Conservation (phyloP, 2,113 vertebrate species). For the Corythornis vintsioides region DNA sequence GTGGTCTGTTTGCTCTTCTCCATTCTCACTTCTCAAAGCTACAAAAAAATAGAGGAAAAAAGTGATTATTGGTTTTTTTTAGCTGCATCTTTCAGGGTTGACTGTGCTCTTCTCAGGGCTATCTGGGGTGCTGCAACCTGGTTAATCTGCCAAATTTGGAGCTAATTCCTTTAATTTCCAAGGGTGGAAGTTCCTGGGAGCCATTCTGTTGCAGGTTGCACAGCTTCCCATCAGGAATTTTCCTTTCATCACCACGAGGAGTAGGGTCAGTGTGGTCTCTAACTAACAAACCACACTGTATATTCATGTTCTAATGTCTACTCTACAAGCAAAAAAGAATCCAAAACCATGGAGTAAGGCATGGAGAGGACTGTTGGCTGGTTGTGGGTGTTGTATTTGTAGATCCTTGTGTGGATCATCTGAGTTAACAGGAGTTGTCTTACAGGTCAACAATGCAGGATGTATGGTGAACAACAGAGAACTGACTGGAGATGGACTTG, state of each 20-base stretch:
- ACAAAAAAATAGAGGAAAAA: background rate
- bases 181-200: background rate
- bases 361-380: background rate
- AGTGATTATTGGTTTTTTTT: background rate
- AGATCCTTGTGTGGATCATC: background rate
- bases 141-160: background rate
- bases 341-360: background rate
- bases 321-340: background rate
- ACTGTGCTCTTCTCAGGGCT: background rate
- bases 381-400: background rate
- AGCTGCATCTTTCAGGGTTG: background rate
- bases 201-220: background rate
- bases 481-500: constrained; percentile 82
- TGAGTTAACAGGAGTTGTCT: background rate
- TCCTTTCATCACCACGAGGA: background rate
- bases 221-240: background rate
- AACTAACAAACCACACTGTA: background rate
- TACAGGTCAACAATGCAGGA: constrained; percentile 86
- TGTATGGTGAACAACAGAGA: constrained; percentile 87
- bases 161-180: background rate
- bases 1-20: background rate
- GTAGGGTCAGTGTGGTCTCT: background rate
- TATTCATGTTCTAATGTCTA: background rate
- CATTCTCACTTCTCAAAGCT: background rate
- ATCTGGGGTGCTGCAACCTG: background rate